Evolutionary conservation across 1,140 invertebrate species (phyloP).

Genomic region (Thaumatotibia leucotreta): DNA sequence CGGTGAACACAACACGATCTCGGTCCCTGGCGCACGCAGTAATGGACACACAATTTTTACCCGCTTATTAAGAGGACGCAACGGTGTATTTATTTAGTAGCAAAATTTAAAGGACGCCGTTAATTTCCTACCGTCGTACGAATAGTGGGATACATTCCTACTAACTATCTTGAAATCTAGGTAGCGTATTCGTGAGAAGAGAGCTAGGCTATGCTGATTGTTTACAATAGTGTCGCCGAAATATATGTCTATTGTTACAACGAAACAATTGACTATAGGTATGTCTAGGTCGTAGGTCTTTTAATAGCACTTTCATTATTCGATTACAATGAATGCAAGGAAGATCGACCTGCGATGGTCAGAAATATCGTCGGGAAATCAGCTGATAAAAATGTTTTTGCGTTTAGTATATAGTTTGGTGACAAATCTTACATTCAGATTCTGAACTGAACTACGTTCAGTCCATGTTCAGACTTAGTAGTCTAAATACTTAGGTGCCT

Average conservation of each 20-base stretch:
- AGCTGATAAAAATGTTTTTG: no score
- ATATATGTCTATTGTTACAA: background rate
- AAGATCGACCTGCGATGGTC: background rate
- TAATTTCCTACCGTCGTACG: background rate
- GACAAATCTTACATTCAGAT: no score
- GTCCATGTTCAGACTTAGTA: no score
- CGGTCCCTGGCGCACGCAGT: conserved; percentile 14
- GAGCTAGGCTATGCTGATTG: background rate
- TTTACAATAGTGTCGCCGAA: background rate
- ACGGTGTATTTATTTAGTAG: background rate
- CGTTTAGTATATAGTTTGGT: no score
- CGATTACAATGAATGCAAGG: background rate
- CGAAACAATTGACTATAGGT: background rate
- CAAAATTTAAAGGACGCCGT: background rate
- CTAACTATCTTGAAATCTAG: no score
- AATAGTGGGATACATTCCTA: no score
- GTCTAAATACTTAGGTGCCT: no score
- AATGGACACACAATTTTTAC: background rate
- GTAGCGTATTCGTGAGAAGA: background rate
- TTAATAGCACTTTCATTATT: conserved; percentile 11
- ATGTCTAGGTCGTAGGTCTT: no score
- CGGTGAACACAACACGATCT: conserved; percentile 59
- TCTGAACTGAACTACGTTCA: no score
- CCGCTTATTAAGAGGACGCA: conserved; percentile 5
- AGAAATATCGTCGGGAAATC: background rate